Percentiles rank a stretch among this genome's conserved stretches.
phyloP scores from a whole-genome alignment of 1,140 invertebrate species.

The Drosophila sproati region DNA sequence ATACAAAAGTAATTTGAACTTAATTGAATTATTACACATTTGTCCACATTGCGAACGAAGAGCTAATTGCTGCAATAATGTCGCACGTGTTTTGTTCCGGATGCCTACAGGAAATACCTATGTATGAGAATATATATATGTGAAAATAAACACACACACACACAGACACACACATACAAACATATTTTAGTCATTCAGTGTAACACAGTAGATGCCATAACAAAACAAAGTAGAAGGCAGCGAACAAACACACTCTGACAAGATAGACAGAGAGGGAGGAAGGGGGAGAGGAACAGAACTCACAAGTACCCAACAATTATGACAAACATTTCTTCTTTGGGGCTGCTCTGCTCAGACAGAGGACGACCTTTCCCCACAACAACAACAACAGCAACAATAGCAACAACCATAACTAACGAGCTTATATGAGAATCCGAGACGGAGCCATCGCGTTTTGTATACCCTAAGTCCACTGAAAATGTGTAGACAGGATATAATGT shows the following conservation, averaged over 20 bases:
- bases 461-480: too few relatives aligned
- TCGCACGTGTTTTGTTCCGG: slow-evolving; percentile 59
- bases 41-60: slow-evolving; percentile 57
- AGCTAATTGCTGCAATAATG: slow-evolving; percentile 81
- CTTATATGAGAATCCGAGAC: slow-evolving; percentile 44
- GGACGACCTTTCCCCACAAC: slow-evolving; percentile 66
- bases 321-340: slow-evolving; percentile 68
- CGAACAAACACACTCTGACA: slow-evolving; percentile 5
- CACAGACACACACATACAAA: slow-evolving; percentile 17
- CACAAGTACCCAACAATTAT: slow-evolving; percentile 78
- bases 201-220: slow-evolving; percentile 58
- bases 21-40: slow-evolving; percentile 82
- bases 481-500: too few relatives aligned
- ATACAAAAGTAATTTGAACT: slow-evolving; percentile 75
- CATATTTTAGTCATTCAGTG: slow-evolving; percentile 60
- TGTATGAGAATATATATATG: background rate
- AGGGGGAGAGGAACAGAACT: background rate
- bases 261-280: background rate
- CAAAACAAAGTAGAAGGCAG: slow-evolving; percentile 52
- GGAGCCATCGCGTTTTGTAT: background rate
- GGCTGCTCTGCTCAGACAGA: slow-evolving; percentile 23
- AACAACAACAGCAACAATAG: slow-evolving; percentile 46
- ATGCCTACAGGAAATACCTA: slow-evolving; percentile 28
- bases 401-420: slow-evolving; percentile 67
- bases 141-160: background rate